Base-by-base conservation (phyloP, 2,888 invertebrate genomes). In the Notodonta dromedarius region DNA sequence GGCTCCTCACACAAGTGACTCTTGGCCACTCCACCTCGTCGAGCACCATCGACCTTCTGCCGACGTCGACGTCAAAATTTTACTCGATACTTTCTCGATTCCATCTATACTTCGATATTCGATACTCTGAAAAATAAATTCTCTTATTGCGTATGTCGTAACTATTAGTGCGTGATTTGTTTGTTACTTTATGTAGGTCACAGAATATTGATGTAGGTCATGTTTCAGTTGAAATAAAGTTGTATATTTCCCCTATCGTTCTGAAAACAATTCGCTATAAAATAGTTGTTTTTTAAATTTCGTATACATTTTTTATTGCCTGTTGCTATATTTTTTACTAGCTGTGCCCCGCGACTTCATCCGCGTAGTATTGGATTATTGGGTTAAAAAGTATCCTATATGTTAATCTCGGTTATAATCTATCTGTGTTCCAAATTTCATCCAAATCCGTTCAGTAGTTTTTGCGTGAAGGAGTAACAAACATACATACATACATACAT, bases 61-160 rank as follows among this genome's bases (percentile, higher is more conserved):
- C 82, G 75, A 83, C 82, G 80, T 76, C 74, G 82, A 76, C 80
- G 70, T 79, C 79, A 77, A 80, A 85, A 80, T 79, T 82, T 78
- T 78, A 71, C 72, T 77, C 77, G 71, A 81, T 80, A 78, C 74
- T 39, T 52, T 61, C 66, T 67, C 69, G 69, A 75, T 66, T 65
- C 68, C 57, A 61, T 56, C 69, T 64, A 56, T 65, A 70, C 67
- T 69, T 69, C 59, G 62, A 59, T 61, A 56, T 9, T 52, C 52
- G 52, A 32, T 35, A 32, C 32, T 5, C 12, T 5, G 24, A 9
- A 50, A 5, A 50, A 50, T 16, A 50, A 24, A 24, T 24, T 24
- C 24, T 1, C 24, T 50, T 52, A 7, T 2, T 24, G 24, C 51
- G 51, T 52, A 14, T 14, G 5, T 5, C 12, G 44, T 40, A 8